Evolutionary conservation across 2,888 invertebrate species (phyloP).

Genomic region (Hipparchia semele): DNA sequence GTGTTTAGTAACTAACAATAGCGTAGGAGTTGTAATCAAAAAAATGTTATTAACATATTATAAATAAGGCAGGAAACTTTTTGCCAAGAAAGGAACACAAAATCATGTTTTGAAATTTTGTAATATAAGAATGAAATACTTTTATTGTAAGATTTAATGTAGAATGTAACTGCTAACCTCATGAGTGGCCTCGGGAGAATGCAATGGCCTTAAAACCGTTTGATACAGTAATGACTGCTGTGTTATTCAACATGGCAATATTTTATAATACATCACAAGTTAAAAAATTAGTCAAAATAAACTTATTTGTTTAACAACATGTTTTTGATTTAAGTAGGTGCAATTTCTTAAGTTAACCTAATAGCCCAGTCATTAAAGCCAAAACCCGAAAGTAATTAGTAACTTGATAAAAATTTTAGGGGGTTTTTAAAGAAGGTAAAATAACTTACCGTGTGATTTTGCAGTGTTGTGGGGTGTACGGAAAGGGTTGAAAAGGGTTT

Average conservation of each 20-base stretch:
- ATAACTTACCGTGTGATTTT: no score
- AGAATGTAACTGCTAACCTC: conserved; percentile 44
- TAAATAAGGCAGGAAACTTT: conserved; percentile 22
- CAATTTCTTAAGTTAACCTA: no score
- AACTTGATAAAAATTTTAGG: no score
- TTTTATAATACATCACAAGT: conserved; percentile 73
- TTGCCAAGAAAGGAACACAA: conserved; percentile 25
- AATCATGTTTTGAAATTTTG: conserved; percentile 31
- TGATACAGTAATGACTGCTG: conserved; percentile 56
- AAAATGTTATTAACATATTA: conserved; percentile 67
- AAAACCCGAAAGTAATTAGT: no score
- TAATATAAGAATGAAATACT: conserved; percentile 26
- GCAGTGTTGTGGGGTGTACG: no score
- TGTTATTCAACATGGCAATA: conserved; percentile 44
- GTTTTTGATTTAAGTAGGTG: conserved; percentile 36
- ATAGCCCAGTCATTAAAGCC: no score
- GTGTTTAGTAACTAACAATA: conserved; percentile 78
- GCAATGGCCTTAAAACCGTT: conserved; percentile 46
- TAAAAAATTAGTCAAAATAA: conserved; percentile 70
- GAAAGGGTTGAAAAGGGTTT: no score
- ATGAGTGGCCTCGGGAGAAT: conserved; percentile 42
- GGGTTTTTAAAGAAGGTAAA: no score
- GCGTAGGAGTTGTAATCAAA: conserved; percentile 61
- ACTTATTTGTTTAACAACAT: conserved; percentile 64
- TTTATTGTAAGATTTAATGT: conserved; percentile 33